These are phyloP conservation scores for Cichlasoma orientale DNA, from an alignment of 2,797 vertebrate genomes.

Conservation along the genomic window DNA sequence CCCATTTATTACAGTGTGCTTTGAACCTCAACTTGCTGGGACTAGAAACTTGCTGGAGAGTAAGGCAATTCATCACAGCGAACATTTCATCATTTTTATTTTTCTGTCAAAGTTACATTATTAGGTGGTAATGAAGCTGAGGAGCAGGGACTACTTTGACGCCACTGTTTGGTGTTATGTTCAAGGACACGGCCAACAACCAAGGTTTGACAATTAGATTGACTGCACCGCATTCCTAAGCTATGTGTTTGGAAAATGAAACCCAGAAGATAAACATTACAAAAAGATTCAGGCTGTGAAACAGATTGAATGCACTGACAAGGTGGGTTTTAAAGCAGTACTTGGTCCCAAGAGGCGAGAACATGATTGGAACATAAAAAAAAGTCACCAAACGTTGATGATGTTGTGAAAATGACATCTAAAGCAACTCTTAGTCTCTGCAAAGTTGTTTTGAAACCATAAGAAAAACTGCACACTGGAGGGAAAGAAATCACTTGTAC, in stretches of 20 bases:
- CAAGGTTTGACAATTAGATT: slow-evolving; percentile 14
- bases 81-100: slow-evolving; percentile 64
- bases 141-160: slow-evolving; percentile 14
- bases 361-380: slow-evolving; percentile 14
- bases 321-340: slow-evolving; percentile 17
- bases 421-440: slow-evolving; percentile 5
- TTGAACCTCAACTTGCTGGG: slow-evolving; percentile 46
- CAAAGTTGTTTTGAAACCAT: neutral
- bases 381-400: neutral
- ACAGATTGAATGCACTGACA: slow-evolving; percentile 15
- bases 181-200: slow-evolving; percentile 23
- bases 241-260: slow-evolving; percentile 38
- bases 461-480: neutral
- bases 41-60: slow-evolving; percentile 36
- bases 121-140: slow-evolving; percentile 45
- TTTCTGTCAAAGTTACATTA: slow-evolving; percentile 62
- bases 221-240: slow-evolving; percentile 9
- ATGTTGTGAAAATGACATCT: neutral
- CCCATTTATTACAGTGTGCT: slow-evolving; percentile 51
- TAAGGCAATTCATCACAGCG: slow-evolving; percentile 51
- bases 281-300: slow-evolving; percentile 21
- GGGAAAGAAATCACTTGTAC: neutral
- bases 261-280: slow-evolving; percentile 24
- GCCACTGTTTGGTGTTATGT: slow-evolving; percentile 9
- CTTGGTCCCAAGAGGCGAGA: slow-evolving; percentile 4